Percentiles rank a stretch among this genome's conserved stretches.
Evolutionary conservation across 2,113 vertebrate species (phyloP).

Genomic region (Ochotona princeps): DNA sequence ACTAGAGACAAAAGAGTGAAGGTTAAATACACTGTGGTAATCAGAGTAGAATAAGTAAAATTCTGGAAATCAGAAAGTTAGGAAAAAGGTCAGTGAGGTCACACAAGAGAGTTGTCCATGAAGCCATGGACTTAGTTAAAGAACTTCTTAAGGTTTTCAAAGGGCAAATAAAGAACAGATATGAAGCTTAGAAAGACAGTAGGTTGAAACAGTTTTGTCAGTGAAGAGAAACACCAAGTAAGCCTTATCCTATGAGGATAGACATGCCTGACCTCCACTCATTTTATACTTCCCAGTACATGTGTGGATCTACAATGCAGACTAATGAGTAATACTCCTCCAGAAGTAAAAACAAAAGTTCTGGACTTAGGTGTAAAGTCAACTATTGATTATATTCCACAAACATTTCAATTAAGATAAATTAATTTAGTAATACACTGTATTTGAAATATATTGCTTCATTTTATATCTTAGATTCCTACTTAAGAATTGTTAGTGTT

Average conservation of each 20-base stretch:
- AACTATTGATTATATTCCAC: neutral
- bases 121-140: neutral
- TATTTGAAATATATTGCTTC: slow-evolving; percentile 2
- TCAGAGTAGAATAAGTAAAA: neutral
- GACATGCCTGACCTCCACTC: neutral
- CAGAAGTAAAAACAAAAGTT: neutral
- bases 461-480: slow-evolving; percentile 8
- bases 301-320: neutral
- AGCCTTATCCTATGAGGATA: neutral
- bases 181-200: neutral
- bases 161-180: neutral
- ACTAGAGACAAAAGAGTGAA: neutral
- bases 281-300: neutral
- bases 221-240: neutral
- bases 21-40: neutral
- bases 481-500: neutral
- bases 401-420: slow-evolving; percentile 2
- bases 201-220: neutral
- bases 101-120: neutral
- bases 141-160: neutral
- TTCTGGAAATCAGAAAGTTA: slow-evolving; percentile 3
- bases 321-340: neutral
- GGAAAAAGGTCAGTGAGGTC: neutral
- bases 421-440: neutral
- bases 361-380: neutral